Percentiles rank a stretch among this genome's conserved stretches.
phyloP scores from a whole-genome alignment of 1,140 invertebrate genomes.

The Caligus rogercresseyi region DNA sequence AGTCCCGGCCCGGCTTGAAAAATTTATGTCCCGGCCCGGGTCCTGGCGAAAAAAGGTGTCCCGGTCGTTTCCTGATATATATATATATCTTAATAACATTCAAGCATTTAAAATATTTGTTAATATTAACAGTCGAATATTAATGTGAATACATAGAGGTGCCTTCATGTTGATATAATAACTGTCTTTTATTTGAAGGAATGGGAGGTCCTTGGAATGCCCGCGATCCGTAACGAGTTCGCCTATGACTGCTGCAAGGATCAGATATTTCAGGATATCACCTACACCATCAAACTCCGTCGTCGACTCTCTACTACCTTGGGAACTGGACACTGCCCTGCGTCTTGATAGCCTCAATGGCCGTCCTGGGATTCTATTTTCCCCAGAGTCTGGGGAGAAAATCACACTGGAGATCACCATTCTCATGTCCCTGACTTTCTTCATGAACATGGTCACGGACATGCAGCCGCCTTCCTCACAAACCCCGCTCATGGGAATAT shows the following conservation, averaged over 20 bases:
- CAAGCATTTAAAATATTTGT: no score
- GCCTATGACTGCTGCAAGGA: neutral
- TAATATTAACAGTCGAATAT: no score
- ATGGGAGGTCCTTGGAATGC: constrained; percentile 11
- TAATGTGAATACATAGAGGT: no score
- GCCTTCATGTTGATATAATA: no score
- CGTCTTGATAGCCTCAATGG: constrained; percentile 15
- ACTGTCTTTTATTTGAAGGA: constrained; percentile 6
- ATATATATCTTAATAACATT: no score
- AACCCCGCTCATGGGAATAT: constrained; percentile 17
- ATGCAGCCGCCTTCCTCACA: constrained; percentile 21
- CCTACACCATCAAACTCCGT: neutral
- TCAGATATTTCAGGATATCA: neutral
- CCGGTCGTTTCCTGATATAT: no score
- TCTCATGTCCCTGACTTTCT: constrained; percentile 49
- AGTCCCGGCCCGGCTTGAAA: no score
- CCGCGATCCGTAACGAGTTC: neutral
- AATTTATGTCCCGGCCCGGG: no score
- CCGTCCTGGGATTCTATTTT: constrained; percentile 16
- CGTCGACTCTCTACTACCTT: constrained; percentile 11
- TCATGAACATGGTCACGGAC: constrained; percentile 46
- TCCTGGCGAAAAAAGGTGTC: no score
- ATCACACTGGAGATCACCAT: constrained; percentile 43
- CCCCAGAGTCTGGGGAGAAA: constrained; percentile 20
- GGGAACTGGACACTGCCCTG: constrained; percentile 6